Conservation (phyloP, 2,888 invertebrate species). For the Salticus scenicus region DNA sequence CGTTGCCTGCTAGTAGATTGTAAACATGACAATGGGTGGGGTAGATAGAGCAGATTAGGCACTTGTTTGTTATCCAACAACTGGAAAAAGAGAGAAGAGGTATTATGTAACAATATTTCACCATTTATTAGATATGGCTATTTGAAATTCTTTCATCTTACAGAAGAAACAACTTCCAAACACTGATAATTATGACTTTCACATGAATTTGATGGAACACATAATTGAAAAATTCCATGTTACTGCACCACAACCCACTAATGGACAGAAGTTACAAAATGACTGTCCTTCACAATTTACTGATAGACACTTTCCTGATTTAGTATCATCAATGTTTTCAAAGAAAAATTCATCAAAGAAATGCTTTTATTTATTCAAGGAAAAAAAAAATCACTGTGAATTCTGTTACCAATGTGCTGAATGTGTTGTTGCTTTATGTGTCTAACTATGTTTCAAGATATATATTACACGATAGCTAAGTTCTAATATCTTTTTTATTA, state of each 20-base stretch:
- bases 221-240: conserved; percentile 29
- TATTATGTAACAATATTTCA: background rate
- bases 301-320: conserved; percentile 24
- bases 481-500: too few species aligned
- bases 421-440: too few species aligned
- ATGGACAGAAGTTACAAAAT: conserved; percentile 21
- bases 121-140: background rate
- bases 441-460: too few species aligned
- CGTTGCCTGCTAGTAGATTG: too few species aligned
- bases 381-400: too few species aligned
- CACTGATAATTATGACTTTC: background rate
- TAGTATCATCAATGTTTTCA: conserved; percentile 12
- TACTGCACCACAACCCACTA: too few species aligned
- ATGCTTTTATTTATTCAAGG: too few species aligned
- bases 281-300: conserved; percentile 26
- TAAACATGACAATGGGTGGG: too few species aligned
- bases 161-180: background rate
- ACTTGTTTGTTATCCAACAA: background rate
- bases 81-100: background rate
- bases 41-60: background rate
- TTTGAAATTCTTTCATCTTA: background rate
- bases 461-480: too few species aligned
- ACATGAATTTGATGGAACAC: conserved; percentile 8
- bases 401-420: too few species aligned
- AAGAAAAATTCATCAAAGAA: conserved; percentile 5